Base-by-base conservation (phyloP, 2,888 invertebrate species). In the Euclidia mi region DNA sequence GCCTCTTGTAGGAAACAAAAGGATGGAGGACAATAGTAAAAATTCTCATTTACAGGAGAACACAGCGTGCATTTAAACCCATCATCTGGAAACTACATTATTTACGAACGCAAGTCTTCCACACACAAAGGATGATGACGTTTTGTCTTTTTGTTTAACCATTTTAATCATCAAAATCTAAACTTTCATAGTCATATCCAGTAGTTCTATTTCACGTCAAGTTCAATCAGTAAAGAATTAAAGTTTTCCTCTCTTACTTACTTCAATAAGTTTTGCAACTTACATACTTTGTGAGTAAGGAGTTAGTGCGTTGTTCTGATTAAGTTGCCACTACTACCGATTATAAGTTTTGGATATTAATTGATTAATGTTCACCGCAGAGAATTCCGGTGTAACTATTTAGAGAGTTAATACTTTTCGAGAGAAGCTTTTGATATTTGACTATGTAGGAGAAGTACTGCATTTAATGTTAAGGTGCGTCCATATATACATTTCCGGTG, bases 201-300 rank as follows among this genome's bases (percentile, higher is more conserved):
- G 70, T 70, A 15, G 0, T 9, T 6, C 10, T 31, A 7, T 0
- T 6, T 32, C 17, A 15, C 4, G 50, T 48, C 11, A 10, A 41
- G 31, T 70, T 58, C 57, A 70, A 70, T 70, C 67, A 64, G 56
- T 67, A 55, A 67, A 67, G 72, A 73, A 65, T 65, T 73, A 59
- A 72, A 67, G 64, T 70, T 72, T 57, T 47, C 45, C 52, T 41
- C 53, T 56, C 38, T 34, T 57, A 40, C 56, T 37, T 62, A 61
- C 65, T 63, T 38, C 46, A 57, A 60, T 56, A 65, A 72, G 32
- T 65, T 48, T 61, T 43, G 35, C 38, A 53, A 48, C 53, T 65
- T 43, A 49, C 57, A 47, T 51, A 53, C 53, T 71, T 60, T 31
- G 29, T 28, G 47, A 56, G 48, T 34, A 15, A 32, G 10, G 18